Evolutionary conservation across 2,888 invertebrate genomes (phyloP).

Genomic region (Cephus nigrinus): DNA sequence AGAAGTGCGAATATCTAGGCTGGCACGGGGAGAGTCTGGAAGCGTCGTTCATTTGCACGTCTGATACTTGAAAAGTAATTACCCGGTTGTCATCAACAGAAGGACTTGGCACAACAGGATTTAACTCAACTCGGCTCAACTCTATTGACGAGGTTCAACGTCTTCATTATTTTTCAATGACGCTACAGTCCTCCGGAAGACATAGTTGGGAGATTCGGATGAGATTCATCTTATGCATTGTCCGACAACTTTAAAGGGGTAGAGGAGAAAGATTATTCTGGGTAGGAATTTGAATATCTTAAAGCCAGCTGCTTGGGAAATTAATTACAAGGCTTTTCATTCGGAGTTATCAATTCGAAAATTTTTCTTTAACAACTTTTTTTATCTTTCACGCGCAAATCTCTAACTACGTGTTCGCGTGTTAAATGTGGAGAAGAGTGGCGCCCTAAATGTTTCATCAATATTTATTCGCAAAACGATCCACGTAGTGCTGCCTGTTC

Average conservation of each 20-base stretch:
- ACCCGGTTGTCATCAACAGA: conserved; percentile 59
- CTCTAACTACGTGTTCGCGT: too few relatives aligned
- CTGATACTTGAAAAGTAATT: conserved; percentile 60
- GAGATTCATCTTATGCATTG: not conserved
- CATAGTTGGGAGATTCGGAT: too few relatives aligned
- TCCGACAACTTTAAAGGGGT: not conserved
- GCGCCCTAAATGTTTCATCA: too few relatives aligned
- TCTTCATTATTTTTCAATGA: conserved; percentile 52
- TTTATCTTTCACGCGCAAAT: too few relatives aligned
- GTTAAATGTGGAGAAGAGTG: too few relatives aligned
- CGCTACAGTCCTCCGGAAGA: not conserved
- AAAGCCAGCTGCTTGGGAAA: too few relatives aligned
- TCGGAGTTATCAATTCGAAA: too few relatives aligned
- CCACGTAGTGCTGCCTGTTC: too few relatives aligned
- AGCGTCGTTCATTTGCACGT: conserved; percentile 55
- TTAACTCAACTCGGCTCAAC: not conserved
- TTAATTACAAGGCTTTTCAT: too few relatives aligned
- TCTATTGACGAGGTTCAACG: conserved; percentile 29
- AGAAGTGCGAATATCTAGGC: not conserved
- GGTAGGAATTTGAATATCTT: not conserved
- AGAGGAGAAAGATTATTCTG: not conserved
- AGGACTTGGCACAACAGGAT: not conserved
- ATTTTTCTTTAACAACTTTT: too few relatives aligned
- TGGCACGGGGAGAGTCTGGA: conserved; percentile 27
- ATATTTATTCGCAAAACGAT: too few relatives aligned